Base-by-base conservation (phyloP, 1,140 invertebrate genomes). In the Charaxes varanes region DNA sequence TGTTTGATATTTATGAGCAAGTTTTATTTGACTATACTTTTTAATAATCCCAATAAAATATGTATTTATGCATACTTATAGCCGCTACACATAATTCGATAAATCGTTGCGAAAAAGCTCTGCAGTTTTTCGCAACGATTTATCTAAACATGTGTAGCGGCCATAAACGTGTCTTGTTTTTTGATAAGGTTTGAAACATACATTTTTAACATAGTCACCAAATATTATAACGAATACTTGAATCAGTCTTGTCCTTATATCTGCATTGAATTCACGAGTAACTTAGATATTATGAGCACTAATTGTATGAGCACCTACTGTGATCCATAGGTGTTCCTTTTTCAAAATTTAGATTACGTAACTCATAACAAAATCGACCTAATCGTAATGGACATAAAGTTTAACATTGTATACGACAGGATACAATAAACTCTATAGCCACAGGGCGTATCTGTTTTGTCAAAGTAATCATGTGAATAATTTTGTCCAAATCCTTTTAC, bases 361-460 rank as follows among this genome's bases (percentile, higher is more conserved):
- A 35, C 22, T 1, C 5, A 41, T 10, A 23, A 13, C 11, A 56
- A 49, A 28, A 31, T 40, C 7, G 31, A 46, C 53, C 23, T 55
- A 73, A 64, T 44, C 0, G 0, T 0, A 2, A 11, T 4, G 6
- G 2, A 0, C 0, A 33, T 55, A 67, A 47, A 21, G 50, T 47
- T 35, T 10, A 31, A 8, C 47, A 32, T 53, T 8, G 2, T 6
- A 34, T 13, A 8, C 6, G 10, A 17, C 2, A 16, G 15, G 35
- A 33, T 33, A 53, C 32, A 58, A 66, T 56, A 58, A 56, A 57
- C 36, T 26, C 33, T 43, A 33, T 77, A 82, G 73, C 76, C 71
- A 77, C 73, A 80, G 76, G 76, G 78, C 62, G 71, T 82, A 82
- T 82, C 78, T 78, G 56, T 71, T 70, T 73, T 74, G 71, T 77